phyloP scores from a whole-genome alignment of 1,140 invertebrate species.

The Phthorimaea operculella region DNA sequence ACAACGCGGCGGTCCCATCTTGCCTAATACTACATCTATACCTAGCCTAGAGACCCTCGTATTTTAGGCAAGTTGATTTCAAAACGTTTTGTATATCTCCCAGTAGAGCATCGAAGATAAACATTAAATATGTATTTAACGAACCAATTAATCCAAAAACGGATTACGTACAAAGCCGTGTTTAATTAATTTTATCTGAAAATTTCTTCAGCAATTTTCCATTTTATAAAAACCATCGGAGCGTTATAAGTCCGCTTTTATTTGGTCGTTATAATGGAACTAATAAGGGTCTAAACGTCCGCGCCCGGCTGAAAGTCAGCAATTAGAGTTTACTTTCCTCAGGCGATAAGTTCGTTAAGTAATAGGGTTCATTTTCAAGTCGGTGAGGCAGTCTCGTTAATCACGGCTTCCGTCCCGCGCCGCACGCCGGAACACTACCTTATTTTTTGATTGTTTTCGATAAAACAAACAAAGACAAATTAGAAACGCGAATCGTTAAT shows the following conservation, averaged over 20 bases:
- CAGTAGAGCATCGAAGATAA: too few relatives aligned
- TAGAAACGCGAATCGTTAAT: slow-evolving; percentile 46
- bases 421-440: slow-evolving; percentile 45
- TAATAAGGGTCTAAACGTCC: slow-evolving; percentile 20
- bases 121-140: too few relatives aligned
- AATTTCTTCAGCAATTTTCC: neutral
- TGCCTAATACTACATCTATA: too few relatives aligned
- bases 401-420: slow-evolving; percentile 52
- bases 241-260: neutral
- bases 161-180: too few relatives aligned
- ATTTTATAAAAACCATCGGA: neutral
- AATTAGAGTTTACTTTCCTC: slow-evolving; percentile 46
- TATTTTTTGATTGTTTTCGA: slow-evolving; percentile 63
- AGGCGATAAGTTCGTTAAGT: slow-evolving; percentile 51
- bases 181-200: too few relatives aligned
- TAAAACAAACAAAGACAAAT: slow-evolving; percentile 56
- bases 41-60: too few relatives aligned
- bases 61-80: too few relatives aligned
- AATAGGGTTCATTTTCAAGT: slow-evolving; percentile 62
- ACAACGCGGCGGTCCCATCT: too few relatives aligned
- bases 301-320: slow-evolving; percentile 32
- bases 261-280: slow-evolving; percentile 5
- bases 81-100: too few relatives aligned
- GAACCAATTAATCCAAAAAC: too few relatives aligned
- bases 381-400: slow-evolving; percentile 52